These are phyloP conservation scores for Machimus rusticus DNA, from an alignment of 2,888 invertebrate species.

Conservation along the genomic window DNA sequence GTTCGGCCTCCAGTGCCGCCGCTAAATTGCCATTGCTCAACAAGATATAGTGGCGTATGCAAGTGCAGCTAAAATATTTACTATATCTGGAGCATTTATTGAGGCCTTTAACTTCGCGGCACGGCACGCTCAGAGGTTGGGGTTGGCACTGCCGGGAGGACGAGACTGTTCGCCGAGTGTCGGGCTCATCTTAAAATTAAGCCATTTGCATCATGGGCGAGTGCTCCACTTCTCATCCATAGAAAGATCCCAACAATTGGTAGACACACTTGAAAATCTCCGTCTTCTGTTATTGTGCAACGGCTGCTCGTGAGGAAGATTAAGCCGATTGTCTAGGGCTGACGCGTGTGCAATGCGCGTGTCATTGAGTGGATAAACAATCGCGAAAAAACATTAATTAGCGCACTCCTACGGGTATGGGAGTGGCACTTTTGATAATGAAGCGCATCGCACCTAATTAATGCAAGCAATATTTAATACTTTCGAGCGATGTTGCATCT, in stretches of 20 bases:
- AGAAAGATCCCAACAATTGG: slow-evolving; percentile 46
- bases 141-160: slow-evolving; percentile 5
- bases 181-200: slow-evolving; percentile 39
- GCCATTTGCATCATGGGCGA: slow-evolving; percentile 29
- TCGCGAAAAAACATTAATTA: not conserved
- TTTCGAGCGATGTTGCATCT: not conserved
- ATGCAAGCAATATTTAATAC: not conserved
- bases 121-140: not conserved
- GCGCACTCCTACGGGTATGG: not conserved
- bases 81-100: slow-evolving; percentile 24
- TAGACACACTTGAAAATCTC: slow-evolving; percentile 47
- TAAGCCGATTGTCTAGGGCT: not conserved
- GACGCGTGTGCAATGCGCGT: slow-evolving; percentile 17
- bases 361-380: slow-evolving; percentile 1
- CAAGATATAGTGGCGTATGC: not conserved
- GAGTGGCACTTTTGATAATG: not conserved
- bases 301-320: not conserved
- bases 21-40: slow-evolving; percentile 27
- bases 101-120: slow-evolving; percentile 30
- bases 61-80: slow-evolving; percentile 2
- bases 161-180: slow-evolving; percentile 14
- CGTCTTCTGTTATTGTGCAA: not conserved
- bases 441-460: not conserved
- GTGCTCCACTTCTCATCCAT: slow-evolving; percentile 47
- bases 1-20: not conserved